Evolutionary conservation across 35 echinoderm and acorn worm genomes (phyloP), one percentile per base, ranked within the genome.

Genomic region (Heliocidaris tuberculata): DNA sequence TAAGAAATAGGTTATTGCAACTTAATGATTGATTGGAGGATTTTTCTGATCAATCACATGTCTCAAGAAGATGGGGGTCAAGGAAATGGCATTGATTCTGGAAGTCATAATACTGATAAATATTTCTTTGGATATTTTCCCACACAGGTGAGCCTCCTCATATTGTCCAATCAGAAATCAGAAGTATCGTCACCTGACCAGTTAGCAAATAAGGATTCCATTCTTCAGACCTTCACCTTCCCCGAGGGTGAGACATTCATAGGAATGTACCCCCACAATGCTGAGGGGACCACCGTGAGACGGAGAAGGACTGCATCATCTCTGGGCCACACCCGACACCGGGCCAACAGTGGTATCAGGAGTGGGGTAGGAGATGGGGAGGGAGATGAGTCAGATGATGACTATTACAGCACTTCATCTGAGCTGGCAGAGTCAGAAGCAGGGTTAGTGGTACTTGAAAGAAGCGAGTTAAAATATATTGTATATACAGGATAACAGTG

Each of bases 151-250:
- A 86, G 86, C 21, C 54, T 96, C 31, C 86, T 86, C 9, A 47
- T 96, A 16, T 60, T 96, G 29, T 94, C 95, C 71, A 96, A 90
- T 86, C 95, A 96, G 86, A 47, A 94, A 49, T 96, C 95, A 16
- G 95, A 96, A 85, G 94, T 88, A 31, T 42, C 93, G 7, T 90
- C 93, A 49, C 95, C 94, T 60, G 93, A 94, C 87, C 95, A 96
- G 48, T 48, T 93, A 9, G 52, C 60, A 32, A 96, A 96, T 30
- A 60, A 94, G 85, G 97, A 95, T 61, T 95, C 97, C 32, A 87
- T 96, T 30, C 93, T 96, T 16, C 97, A 97, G 91, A 96, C 60
- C 7, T 95, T 96, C 59, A 52, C 59, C 48, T 95, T 97, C 32
- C 97, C 97, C 10, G 29, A 78, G 47, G 94, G 86, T 31, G 95